Percentiles rank a stretch among this genome's conserved stretches.
These are phyloP conservation scores for Glaucomys volans DNA, from an alignment of 2,113 vertebrate genomes.

Conservation along the genomic window DNA sequence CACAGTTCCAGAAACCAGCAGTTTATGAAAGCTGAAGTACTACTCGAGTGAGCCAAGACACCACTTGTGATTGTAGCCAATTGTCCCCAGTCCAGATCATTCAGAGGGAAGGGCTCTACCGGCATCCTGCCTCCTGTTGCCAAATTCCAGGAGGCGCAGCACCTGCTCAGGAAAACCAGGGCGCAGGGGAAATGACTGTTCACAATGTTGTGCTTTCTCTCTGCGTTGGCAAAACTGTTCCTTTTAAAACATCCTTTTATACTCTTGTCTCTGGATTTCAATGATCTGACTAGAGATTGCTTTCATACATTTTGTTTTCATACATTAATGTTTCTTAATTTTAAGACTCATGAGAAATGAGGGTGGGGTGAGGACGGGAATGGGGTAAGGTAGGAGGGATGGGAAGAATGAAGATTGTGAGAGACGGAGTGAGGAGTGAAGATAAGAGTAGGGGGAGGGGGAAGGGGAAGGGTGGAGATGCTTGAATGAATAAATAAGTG, in stretches of 20 bases:
- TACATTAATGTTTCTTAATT: neutral
- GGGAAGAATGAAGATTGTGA: too few relatives aligned
- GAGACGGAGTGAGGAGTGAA: fast-evolving
- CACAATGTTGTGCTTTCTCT: neutral
- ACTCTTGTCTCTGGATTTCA: neutral
- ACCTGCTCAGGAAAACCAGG: neutral
- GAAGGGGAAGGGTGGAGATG: neutral
- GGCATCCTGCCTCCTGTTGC: conserved; percentile 5
- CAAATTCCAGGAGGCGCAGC: neutral
- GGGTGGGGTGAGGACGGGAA: neutral
- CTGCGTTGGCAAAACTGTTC: neutral
- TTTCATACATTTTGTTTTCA: neutral
- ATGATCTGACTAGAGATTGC: neutral
- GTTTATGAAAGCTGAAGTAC: conserved; percentile 61
- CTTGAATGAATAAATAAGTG: neutral
- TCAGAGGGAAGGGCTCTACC: neutral
- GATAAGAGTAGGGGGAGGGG: neutral
- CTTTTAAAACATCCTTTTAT: conserved; percentile 46
- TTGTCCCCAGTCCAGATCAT: conserved; percentile 59
- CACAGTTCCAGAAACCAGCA: conserved; percentile 7
- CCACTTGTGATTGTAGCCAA: conserved; percentile 1
- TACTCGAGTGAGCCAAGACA: conserved; percentile 56
- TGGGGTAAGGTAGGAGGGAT: too few relatives aligned
- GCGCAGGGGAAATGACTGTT: neutral
- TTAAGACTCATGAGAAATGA: neutral